Evolutionary conservation across 2,113 vertebrate genomes (phyloP).

Genomic region (Himantopus leucocephalus): DNA sequence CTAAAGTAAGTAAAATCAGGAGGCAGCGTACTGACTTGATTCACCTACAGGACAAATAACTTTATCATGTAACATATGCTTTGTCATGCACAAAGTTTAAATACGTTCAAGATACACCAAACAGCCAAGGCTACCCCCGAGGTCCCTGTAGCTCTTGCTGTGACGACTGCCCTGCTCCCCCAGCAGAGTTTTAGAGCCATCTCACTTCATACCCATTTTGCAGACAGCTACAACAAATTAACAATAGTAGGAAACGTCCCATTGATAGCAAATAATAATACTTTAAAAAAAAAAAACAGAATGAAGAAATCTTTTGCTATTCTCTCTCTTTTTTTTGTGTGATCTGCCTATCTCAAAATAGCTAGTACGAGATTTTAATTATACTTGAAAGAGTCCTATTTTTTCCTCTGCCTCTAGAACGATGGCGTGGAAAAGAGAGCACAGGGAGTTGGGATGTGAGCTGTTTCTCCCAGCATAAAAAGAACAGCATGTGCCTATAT

Average conservation of each 20-base stretch:
- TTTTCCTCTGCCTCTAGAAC: background rate
- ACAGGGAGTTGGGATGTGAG: background rate
- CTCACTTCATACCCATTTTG: background rate
- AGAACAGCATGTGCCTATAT: constrained; percentile 42
- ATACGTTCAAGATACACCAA: background rate
- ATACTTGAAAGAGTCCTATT: background rate
- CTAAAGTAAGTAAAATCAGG: background rate
- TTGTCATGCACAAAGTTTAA: background rate
- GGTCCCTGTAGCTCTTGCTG: background rate
- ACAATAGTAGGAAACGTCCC: background rate
- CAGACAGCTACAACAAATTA: background rate
- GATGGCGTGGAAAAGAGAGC: background rate
- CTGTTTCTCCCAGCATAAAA: background rate
- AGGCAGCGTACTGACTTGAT: accelerated
- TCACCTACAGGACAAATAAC: background rate
- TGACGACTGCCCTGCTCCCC: accelerated
- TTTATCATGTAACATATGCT: accelerated
- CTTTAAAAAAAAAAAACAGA: background rate
- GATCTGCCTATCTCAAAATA: background rate
- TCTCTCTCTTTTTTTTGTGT: background rate
- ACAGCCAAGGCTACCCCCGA: accelerated
- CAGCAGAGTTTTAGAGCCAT: background rate
- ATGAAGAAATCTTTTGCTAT: background rate
- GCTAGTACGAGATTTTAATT: background rate
- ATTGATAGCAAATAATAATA: background rate